Percentiles rank a stretch among this genome's conserved stretches.
These are phyloP conservation scores for Heliothis subflexa DNA, from an alignment of 1,140 invertebrate genomes.

Conservation along the genomic window DNA sequence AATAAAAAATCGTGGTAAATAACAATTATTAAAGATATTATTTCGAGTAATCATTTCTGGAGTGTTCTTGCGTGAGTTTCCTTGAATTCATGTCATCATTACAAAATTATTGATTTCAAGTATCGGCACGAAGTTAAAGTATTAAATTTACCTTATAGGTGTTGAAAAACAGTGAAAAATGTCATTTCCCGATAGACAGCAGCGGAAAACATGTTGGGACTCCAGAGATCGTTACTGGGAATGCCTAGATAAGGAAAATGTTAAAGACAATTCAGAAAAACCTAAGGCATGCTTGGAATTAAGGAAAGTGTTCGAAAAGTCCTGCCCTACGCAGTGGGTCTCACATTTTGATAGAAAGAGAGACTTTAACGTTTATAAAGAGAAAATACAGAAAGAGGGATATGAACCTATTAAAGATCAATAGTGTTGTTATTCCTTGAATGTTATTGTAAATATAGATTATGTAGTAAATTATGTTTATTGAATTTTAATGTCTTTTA, in stretches of 20 bases:
- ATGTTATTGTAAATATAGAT: conserved; percentile 76
- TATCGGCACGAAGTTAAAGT: background rate
- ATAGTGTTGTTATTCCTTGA: conserved; percentile 56
- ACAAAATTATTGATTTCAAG: background rate
- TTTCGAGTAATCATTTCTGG: conserved; percentile 47
- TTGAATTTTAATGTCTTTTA: conserved; percentile 64
- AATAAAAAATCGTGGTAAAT: conserved; percentile 41
- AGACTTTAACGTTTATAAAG: conserved; percentile 95
- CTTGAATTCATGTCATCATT: background rate
- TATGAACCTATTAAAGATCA: conserved; percentile 90
- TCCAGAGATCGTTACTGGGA: conserved; percentile 95
- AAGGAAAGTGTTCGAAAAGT: conserved; percentile 92
- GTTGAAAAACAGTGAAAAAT: conserved; percentile 84
- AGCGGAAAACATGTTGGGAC: conserved; percentile 94
- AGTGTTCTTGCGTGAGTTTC: conserved; percentile 41
- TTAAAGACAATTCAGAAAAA: conserved; percentile 79
- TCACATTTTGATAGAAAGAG: conserved; percentile 97
- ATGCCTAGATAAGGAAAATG: conserved; percentile 91
- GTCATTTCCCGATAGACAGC: conserved; percentile 94
- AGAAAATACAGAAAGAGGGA: conserved; percentile 94
- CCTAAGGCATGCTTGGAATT: conserved; percentile 90
- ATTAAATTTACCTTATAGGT: conserved; percentile 65
- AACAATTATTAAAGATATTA: conserved; percentile 11
- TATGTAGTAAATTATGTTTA: conserved; percentile 76
- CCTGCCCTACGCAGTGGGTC: conserved; percentile 96